Percentiles rank a stretch among this genome's conserved stretches.
Conservation (phyloP, 2,797 vertebrate genomes). For the Babyrousa celebensis region DNA sequence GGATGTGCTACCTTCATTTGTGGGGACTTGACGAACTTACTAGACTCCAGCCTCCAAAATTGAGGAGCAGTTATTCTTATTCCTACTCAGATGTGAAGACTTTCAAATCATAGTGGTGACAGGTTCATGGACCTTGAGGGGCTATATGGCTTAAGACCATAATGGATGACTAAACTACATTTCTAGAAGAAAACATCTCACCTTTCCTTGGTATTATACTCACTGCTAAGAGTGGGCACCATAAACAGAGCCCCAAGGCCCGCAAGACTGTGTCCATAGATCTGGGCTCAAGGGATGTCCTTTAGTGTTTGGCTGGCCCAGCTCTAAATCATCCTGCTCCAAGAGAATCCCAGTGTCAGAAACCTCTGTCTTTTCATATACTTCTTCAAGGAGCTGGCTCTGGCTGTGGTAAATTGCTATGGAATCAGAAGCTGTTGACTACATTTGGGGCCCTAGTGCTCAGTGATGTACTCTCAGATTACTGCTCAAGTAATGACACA, state of each 20-base stretch:
- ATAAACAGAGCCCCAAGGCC: background rate
- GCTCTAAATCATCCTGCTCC: background rate
- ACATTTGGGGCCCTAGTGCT: background rate
- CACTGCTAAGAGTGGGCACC: background rate
- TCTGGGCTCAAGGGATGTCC: background rate
- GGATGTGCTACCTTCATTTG: background rate
- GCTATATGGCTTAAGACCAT: background rate
- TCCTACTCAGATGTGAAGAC: background rate
- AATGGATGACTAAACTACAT: background rate
- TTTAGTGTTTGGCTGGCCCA: background rate
- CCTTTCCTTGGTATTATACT: background rate
- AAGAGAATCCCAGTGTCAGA: background rate
- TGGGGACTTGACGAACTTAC: background rate
- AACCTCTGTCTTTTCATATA: background rate
- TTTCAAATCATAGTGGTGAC: background rate
- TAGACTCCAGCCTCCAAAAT: background rate
- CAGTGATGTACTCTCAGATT: background rate
- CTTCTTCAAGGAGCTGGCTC: background rate
- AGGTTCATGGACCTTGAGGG: background rate
- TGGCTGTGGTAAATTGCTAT: background rate
- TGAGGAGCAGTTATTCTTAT: background rate
- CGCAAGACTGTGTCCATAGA: background rate
- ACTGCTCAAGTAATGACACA: background rate
- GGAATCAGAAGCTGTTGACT: background rate
- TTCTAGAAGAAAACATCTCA: background rate